These are phyloP conservation scores for Epizoanthus illoricatus DNA, from an alignment of 92 coral and sea anemone species.

Conservation along the genomic window DNA sequence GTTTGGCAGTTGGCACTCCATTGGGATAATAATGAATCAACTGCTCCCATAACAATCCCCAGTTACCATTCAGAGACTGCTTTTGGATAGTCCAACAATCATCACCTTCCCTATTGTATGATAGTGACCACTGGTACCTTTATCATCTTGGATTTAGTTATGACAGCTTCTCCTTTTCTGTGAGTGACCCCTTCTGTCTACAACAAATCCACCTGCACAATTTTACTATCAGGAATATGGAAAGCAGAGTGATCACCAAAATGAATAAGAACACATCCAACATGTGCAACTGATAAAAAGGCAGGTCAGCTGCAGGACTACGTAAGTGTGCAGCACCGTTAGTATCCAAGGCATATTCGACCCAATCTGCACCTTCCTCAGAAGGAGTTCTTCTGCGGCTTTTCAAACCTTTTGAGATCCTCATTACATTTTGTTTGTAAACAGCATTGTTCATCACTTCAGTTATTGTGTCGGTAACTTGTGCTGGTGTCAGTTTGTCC, in stretches of 20 bases:
- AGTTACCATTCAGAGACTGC: too few species aligned
- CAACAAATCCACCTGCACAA: slow-evolving; percentile 15
- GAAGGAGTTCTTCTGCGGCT: slow-evolving; percentile 38
- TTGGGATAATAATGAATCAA: too few species aligned
- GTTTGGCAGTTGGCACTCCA: too few species aligned
- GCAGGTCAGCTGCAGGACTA: slow-evolving; percentile 40
- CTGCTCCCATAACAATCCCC: too few species aligned
- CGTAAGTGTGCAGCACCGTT: slow-evolving; percentile 45
- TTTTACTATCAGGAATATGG: slow-evolving; percentile 6
- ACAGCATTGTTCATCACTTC: slow-evolving; percentile 24
- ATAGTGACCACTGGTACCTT: too few species aligned
- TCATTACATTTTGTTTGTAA: slow-evolving; percentile 37
- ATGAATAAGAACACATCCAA: slow-evolving; percentile 38
- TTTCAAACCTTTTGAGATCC: slow-evolving; percentile 40
- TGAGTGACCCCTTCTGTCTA: background rate
- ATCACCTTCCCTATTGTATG: too few species aligned
- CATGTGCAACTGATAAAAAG: slow-evolving; percentile 51
- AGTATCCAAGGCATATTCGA: slow-evolving; percentile 46
- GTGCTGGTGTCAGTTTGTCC: slow-evolving; percentile 4
- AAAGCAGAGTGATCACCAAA: background rate
- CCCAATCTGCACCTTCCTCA: slow-evolving; percentile 60
- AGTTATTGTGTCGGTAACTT: slow-evolving; percentile 9
- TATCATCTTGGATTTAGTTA: background rate
- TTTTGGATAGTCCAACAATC: too few species aligned
- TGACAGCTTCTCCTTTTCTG: slow-evolving; percentile 15